Percentiles rank a stretch among this genome's conserved stretches.
These are phyloP conservation scores for Agriopis aurantiaria DNA, from an alignment of 2,888 invertebrate species.

Conservation along the genomic window DNA sequence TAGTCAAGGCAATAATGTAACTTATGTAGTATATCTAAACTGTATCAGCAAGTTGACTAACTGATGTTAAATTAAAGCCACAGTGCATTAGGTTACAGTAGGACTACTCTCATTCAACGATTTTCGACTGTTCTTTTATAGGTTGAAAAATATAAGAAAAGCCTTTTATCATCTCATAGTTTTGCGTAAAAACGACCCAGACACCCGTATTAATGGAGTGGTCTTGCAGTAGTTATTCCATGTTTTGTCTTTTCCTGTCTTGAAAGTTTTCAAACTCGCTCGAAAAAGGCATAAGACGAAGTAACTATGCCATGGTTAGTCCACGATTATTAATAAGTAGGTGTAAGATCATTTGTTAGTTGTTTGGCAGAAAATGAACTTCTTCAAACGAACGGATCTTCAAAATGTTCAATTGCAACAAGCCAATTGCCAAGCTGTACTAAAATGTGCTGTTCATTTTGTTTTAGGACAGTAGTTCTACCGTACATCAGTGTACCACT, in stretches of 20 bases:
- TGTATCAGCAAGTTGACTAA: background rate
- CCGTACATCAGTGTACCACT: slow-evolving; percentile 28
- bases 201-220: too few relatives aligned
- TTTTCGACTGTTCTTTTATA: background rate
- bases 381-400: too few relatives aligned
- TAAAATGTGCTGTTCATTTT: background rate
- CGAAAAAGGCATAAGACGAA: too few relatives aligned
- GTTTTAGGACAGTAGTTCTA: background rate
- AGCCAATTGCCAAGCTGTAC: background rate
- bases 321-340: too few relatives aligned
- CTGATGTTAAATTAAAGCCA: background rate
- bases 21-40: background rate
- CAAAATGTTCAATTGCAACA: background rate
- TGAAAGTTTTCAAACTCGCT: too few relatives aligned
- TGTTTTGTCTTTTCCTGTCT: too few relatives aligned
- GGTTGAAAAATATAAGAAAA: background rate
- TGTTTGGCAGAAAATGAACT: too few relatives aligned
- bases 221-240: too few relatives aligned
- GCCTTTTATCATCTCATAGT: background rate
- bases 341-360: too few relatives aligned
- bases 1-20: background rate
- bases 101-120: background rate
- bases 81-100: background rate
- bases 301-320: too few relatives aligned
- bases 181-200: too few relatives aligned